Percentiles rank a stretch among this genome's conserved stretches.
phyloP scores from a whole-genome alignment of 2,113 vertebrate species.

The Willisornis vidua region DNA sequence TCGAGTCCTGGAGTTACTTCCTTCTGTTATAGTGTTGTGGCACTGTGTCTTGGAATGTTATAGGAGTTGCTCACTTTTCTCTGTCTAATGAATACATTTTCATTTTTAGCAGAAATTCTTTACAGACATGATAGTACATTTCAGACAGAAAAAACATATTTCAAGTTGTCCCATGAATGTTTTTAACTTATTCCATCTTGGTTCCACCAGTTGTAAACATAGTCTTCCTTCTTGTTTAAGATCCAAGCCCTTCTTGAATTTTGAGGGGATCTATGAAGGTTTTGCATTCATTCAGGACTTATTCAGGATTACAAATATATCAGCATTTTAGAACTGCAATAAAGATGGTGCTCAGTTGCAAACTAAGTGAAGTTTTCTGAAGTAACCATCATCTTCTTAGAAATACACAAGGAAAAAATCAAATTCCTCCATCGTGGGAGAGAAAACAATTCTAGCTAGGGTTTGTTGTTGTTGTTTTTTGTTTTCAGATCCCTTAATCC shows the following conservation, averaged over 20 bases:
- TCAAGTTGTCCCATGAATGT: not conserved
- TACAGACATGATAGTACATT: not conserved
- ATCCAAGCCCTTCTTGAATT: not conserved
- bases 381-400: not conserved
- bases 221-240: not conserved
- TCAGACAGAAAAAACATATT: not conserved
- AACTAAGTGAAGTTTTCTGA: not conserved
- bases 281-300: not conserved
- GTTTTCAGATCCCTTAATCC: not conserved
- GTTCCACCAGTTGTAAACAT: not conserved
- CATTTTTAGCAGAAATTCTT: not conserved
- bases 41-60: not conserved
- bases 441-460: not conserved
- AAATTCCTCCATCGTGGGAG: not conserved
- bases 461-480: not conserved
- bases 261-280: not conserved
- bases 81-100: not conserved
- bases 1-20: not conserved
- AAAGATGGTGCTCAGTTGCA: not conserved
- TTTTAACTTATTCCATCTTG: not conserved
- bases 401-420: not conserved
- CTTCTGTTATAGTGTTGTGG: not conserved
- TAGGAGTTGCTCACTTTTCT: not conserved
- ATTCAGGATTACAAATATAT: not conserved
- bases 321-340: not conserved